Evolutionary conservation across 2,888 invertebrate species (phyloP), one percentile per base, ranked within the genome.

Genomic region (Tinea pellionella): DNA sequence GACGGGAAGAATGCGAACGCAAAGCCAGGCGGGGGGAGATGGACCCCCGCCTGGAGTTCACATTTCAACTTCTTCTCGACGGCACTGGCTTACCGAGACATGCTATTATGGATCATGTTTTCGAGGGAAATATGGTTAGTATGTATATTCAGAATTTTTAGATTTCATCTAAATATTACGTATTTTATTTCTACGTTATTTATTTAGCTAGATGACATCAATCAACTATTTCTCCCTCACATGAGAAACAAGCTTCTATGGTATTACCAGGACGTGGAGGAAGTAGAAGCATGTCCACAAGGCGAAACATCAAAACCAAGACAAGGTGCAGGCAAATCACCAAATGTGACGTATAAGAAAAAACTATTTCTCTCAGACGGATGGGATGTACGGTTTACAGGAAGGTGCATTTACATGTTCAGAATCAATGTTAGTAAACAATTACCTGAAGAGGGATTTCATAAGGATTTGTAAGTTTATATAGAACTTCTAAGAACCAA

Each of bases 1-100:
- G 95, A 63, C 89, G 95, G 63, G 95, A 96, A 91, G 95, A 96
- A 94, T 95, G 95, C 92, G 95, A 96, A 88, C 90, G 95, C 68
- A 95, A 95, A 73, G 95, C 95, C 12, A 89, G 96, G 61, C 89
- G 96, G 61, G 96, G 96, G 85, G 96, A 96, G 78, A 96, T 96
- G 94, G 96, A 96, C 82, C 95, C 96, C 70, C 90, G 96, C 63
- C 81, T 96, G 89, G 96, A 96, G 86, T 96, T 95, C 82, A 93
- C 95, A 62, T 96, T 96, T 83, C 96, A 96, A 74, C 89, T 96
- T 59, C 89, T 96, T 65, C 94, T 95, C 74, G 95, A 96, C 69
- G 94, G 93, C 59, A 95, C 95, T 0, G 93, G 93, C 13, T 81
- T 96, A 59, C 91, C 93, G 0, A 82, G 96, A 30, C 93, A 94